Base-by-base conservation (phyloP, 2,888 invertebrate species). In the Nymphalis c-album region DNA sequence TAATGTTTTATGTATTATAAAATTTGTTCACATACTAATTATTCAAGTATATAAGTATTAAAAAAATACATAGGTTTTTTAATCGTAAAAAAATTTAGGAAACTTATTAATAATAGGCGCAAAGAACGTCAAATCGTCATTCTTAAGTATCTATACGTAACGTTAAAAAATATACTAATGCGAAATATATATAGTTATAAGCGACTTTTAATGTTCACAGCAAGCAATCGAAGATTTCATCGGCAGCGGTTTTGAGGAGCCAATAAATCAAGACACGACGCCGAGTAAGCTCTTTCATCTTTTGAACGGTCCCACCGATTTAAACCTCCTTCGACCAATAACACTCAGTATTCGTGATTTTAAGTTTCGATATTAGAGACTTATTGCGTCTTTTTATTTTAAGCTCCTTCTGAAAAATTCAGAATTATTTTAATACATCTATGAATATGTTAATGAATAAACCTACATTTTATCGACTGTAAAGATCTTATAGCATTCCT, bases 271-370 rank as follows among this genome's bases (percentile, higher is more conserved):
- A 75, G 73, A 70, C 59, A 62, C 67, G 69, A 74, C 78, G 76
- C 76, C 75, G 77, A 76, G 78, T 79, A 79, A 81, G 83, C 83
- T 77, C 79, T 80, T 81, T 80, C 79, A 77, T 76, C 79, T 80
- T 76, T 78, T 78, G 78, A 76, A 77, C 76, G 75, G 76, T 73
- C 76, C 72, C 74, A 64, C 74, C 77, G 75, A 78, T 77, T 77
- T 79, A 75, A 75, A 76, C 68, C 65, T 65, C 57, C 59, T 59
- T 53, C 48, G 40, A 62, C 68, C 58, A 62, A 64, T 65, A 65
- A 59, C 58, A 64, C 62, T 63, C 26, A 20, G 22, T 51, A 64
- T 51, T 64, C 46, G 62, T 55, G 64, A 69, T 69, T 67, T 66
- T 60, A 55, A 45, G 48, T 45, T 63, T 46, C 46, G 22, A 65